Conservation (phyloP, 2,113 vertebrate genomes). For the Oreochromis niloticus region DNA sequence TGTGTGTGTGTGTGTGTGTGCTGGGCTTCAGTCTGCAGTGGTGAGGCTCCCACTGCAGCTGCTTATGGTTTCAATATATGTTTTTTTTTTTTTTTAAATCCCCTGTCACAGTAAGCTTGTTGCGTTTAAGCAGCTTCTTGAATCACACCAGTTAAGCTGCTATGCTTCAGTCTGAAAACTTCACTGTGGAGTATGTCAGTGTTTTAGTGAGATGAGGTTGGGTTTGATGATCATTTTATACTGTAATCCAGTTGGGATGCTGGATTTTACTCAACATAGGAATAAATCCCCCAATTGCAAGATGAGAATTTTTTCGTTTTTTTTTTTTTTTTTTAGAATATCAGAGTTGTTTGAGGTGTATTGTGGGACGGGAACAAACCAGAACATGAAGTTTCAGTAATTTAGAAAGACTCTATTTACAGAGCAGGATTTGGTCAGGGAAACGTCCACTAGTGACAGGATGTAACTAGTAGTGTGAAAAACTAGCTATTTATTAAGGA, state of each 20-base stretch:
- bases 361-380: neutral
- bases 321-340: neutral
- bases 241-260: neutral
- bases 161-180: neutral
- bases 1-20: neutral
- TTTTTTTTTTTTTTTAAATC: slow-evolving; percentile 1
- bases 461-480: neutral
- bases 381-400: neutral
- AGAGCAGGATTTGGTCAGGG: neutral
- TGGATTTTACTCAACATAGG: neutral
- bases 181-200: neutral
- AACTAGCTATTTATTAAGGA: neutral
- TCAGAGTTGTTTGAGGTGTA: neutral
- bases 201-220: neutral
- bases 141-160: slow-evolving; percentile 1
- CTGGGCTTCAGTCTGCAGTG: slow-evolving; percentile 5
- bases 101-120: slow-evolving; percentile 16
- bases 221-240: neutral
- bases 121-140: slow-evolving; percentile 25
- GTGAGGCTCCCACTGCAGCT: slow-evolving; percentile 29
- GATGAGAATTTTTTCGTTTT: neutral
- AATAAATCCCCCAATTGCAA: neutral
- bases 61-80: slow-evolving; percentile 28
- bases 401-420: neutral
- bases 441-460: neutral